These are phyloP conservation scores for Cantharis rufa DNA, from an alignment of 2,888 invertebrate species.

Conservation along the genomic window DNA sequence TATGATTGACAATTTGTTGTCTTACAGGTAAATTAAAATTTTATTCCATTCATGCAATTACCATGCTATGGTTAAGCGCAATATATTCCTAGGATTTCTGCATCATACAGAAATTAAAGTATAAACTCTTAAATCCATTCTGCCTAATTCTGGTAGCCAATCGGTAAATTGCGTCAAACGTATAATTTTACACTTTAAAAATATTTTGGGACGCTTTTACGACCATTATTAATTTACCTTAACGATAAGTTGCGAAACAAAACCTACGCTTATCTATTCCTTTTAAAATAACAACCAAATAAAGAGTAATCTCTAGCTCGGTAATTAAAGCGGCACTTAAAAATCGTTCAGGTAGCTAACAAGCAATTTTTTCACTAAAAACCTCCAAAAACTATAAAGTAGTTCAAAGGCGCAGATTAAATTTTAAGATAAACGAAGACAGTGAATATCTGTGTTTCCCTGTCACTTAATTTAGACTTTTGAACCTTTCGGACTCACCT, in stretches of 20 bases:
- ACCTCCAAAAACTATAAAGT: neutral
- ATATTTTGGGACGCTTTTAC: neutral
- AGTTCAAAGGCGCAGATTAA: slow-evolving; percentile 3
- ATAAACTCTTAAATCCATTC: neutral
- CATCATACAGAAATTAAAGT: neutral
- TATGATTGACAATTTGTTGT: no score
- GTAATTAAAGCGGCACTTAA: slow-evolving; percentile 1
- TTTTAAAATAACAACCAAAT: neutral
- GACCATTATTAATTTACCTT: neutral
- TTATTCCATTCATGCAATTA: no score
- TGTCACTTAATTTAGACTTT: slow-evolving; percentile 15
- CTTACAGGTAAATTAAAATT: no score
- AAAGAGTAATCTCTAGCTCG: neutral
- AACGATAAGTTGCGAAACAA: neutral
- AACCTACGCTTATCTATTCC: neutral
- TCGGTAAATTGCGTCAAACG: neutral
- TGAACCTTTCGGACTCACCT: slow-evolving; percentile 5
- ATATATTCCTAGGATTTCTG: no score
- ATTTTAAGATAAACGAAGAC: slow-evolving; percentile 9
- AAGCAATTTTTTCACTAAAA: neutral
- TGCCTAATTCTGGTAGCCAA: neutral
- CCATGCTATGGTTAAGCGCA: no score
- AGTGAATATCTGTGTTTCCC: slow-evolving; percentile 9
- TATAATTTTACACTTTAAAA: neutral
- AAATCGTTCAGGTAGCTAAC: neutral